Conservation (phyloP, 37 sponge, comb jelly and placozoan genomes). For the Aphrocallistes beatrix region DNA sequence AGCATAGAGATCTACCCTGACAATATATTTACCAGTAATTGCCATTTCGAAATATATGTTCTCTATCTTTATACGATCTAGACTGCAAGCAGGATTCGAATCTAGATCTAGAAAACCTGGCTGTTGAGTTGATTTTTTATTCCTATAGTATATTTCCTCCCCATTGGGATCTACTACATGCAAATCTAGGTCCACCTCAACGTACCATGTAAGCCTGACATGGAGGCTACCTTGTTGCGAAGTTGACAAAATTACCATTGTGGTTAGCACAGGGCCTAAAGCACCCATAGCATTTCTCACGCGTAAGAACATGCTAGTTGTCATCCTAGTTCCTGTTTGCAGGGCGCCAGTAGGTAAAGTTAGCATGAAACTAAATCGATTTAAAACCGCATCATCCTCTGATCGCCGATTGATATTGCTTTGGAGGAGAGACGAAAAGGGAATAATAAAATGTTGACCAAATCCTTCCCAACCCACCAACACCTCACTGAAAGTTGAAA, state of each 20-base stretch:
- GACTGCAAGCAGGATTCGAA: background rate
- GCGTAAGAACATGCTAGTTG: background rate
- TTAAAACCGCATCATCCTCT: background rate
- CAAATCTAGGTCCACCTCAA: background rate
- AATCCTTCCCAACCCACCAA: background rate
- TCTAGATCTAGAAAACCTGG: background rate
- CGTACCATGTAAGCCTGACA: background rate
- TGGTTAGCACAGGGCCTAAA: background rate
- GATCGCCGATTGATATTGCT: background rate
- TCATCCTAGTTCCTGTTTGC: background rate
- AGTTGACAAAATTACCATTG: background rate
- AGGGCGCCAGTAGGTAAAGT: background rate
- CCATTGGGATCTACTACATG: constrained; percentile 1
- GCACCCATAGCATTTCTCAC: background rate
- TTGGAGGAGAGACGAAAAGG: background rate
- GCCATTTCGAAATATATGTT: background rate
- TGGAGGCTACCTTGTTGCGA: background rate
- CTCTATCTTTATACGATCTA: background rate
- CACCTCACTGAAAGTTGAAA: background rate
- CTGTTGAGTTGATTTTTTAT: background rate
- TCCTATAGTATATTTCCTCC: background rate
- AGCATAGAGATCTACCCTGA: background rate
- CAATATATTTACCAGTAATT: background rate
- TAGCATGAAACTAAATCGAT: background rate
- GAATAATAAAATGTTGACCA: constrained; percentile 8